Conservation (phyloP, 2,113 vertebrate species). For the Rhinolophus sinicus region DNA sequence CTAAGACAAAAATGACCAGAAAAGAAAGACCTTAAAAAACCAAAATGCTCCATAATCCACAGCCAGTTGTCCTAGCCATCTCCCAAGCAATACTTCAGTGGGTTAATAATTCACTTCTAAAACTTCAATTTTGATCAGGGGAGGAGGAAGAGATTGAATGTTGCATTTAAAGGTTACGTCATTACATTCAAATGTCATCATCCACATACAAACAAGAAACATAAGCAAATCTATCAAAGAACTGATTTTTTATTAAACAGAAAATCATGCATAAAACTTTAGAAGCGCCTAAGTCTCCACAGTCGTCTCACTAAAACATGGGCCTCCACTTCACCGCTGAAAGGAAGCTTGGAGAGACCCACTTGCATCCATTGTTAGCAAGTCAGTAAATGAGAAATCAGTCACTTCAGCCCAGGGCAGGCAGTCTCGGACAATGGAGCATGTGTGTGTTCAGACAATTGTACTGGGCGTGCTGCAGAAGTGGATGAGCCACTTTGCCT, state of each 20-base stretch:
- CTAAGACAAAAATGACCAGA: neutral
- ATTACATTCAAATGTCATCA: neutral
- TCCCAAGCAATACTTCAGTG: neutral
- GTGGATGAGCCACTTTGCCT: conserved; percentile 18
- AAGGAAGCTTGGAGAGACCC: neutral
- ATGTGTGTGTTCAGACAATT: neutral
- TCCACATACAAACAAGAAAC: neutral
- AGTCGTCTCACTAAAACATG: neutral
- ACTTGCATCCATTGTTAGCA: neutral
- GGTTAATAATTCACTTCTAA: neutral
- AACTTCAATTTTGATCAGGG: neutral
- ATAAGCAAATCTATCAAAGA: neutral
- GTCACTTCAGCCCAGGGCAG: neutral
- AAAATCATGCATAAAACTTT: neutral
- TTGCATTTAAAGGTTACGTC: neutral
- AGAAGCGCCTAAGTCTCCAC: neutral
- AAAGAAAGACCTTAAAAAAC: neutral
- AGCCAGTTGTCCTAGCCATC: neutral
- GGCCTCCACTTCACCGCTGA: neutral
- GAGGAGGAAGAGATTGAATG: too few relatives aligned
- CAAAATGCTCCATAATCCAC: neutral
- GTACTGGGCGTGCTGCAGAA: neutral
- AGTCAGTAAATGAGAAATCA: neutral
- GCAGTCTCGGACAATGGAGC: conserved; percentile 9
- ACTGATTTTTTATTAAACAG: neutral